These are phyloP conservation scores for Barbus barbus DNA, from an alignment of 2,113 vertebrate genomes.

Conservation along the genomic window DNA sequence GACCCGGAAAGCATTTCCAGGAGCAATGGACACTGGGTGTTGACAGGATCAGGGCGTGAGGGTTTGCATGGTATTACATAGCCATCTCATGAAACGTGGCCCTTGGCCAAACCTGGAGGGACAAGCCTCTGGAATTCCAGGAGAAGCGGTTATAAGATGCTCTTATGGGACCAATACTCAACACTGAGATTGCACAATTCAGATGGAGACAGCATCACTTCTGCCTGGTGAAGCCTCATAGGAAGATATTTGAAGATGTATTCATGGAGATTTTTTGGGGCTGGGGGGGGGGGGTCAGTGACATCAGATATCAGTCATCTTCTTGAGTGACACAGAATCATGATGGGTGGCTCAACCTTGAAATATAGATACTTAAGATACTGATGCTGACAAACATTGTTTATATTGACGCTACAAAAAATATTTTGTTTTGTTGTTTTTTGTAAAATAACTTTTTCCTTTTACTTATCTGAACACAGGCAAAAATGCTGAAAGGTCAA, in stretches of 20 bases:
- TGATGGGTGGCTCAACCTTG: neutral
- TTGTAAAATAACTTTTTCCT: too few species aligned
- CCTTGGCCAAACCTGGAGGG: constrained; percentile 17
- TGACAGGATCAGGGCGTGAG: constrained; percentile 2
- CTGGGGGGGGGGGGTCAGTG: too few species aligned
- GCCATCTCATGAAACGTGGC: constrained; percentile 14
- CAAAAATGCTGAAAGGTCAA: too few species aligned
- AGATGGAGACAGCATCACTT: constrained; percentile 11
- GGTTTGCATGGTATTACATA: constrained; percentile 25
- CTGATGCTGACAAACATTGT: too few species aligned
- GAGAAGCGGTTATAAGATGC: constrained; percentile 18
- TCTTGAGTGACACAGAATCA: neutral
- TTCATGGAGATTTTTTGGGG: neutral
- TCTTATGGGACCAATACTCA: constrained; percentile 20
- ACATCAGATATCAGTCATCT: neutral
- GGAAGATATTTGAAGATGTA: neutral
- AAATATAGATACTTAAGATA: too few species aligned
- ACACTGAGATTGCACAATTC: neutral
- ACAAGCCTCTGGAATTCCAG: constrained; percentile 10
- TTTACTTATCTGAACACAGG: too few species aligned
- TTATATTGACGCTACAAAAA: too few species aligned
- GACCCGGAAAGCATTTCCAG: constrained; percentile 4
- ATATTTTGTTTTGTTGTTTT: too few species aligned
- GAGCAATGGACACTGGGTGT: constrained; percentile 6
- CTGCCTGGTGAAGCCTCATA: neutral